A percentile compares a stretch with the other conserved stretches of the same genome.
Conservation (phyloP, 2,113 vertebrate species). For the Ophthalmolycus amberensis region DNA sequence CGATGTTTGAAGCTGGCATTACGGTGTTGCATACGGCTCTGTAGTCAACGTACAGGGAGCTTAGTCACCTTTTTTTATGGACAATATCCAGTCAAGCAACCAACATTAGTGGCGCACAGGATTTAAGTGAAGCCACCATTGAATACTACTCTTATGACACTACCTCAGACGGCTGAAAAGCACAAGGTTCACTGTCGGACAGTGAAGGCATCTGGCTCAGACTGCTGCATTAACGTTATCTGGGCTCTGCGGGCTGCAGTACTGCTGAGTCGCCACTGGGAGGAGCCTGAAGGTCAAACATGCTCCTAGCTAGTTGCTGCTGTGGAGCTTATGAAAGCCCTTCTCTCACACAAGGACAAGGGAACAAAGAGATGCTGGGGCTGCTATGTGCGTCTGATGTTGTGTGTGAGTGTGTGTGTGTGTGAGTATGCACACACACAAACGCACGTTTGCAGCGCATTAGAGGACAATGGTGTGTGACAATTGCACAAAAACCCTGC, state of each 20-base stretch:
- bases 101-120: neutral
- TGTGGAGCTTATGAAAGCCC: slow-evolving; percentile 76
- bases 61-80: neutral
- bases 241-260: slow-evolving; percentile 53
- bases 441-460: slow-evolving; percentile 18
- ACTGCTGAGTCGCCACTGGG: slow-evolving; percentile 59
- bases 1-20: neutral
- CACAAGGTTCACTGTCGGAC: neutral
- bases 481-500: slow-evolving; percentile 69
- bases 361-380: slow-evolving; percentile 79
- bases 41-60: too few relatives aligned
- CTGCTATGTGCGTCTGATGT: slow-evolving; percentile 50
- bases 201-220: slow-evolving; percentile 35
- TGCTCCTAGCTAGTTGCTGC: slow-evolving; percentile 75
- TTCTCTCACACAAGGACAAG: slow-evolving; percentile 79
- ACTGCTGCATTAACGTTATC: neutral
- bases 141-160: neutral
- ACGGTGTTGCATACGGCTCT: neutral
- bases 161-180: neutral
- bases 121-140: neutral
- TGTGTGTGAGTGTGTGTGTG: neutral
- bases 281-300: slow-evolving; percentile 83
- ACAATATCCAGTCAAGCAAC: neutral
- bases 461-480: slow-evolving; percentile 67
- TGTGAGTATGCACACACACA: slow-evolving; percentile 8